Base-by-base conservation (phyloP, 2,113 vertebrate genomes). In the Gila orcuttii region DNA sequence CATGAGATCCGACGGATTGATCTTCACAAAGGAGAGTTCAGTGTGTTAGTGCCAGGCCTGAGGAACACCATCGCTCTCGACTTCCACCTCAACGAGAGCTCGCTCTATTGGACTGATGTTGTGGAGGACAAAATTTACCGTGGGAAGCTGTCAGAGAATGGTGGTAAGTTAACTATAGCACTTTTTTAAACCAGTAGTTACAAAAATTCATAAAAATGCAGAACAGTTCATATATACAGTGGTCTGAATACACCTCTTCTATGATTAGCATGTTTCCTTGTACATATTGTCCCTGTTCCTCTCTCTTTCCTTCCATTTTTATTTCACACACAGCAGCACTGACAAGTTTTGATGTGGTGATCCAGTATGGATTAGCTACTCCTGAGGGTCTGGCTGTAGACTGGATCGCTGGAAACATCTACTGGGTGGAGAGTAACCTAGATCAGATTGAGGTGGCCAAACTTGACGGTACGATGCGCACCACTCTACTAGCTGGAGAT, bases 321-420 rank as follows among this genome's bases (percentile, higher is more conserved):
- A 3, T 74, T 42, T 79, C 0, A 31, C 36, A 42, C 66, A 42
- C 66, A 31, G 36, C 77, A 93, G 94, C 94, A 60, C 90, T 95
- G 88, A 98, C 97, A 87, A 99, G 96, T 90, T 98, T 98, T 0
- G 97, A 99, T 90, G 98, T 99, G 89, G 97, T 99, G 21, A 98
- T 99, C 87, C 97, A 99, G 94, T 97, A 99, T 0, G 98, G 98
- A 3, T 91, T 99, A 91, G 97, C 98, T 42, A 99, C 98, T 0
- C 98, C 98, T 0, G 97, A 99, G 92, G 98, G 98, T 2, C 92
- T 99, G 93, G 97, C 97, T 0, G 97, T 99, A 66, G 98, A 99
- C 93, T 99, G 98, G 98, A 99, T 99, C 4, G 98, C 98, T 0
- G 97, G 98, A 88, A 99, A 99, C 92, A 99, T 99, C 93, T 99